Percentiles rank a stretch among this genome's conserved stretches.
Evolutionary conservation across 2,113 vertebrate genomes (phyloP).

Genomic region (Seriola rivoliana): DNA sequence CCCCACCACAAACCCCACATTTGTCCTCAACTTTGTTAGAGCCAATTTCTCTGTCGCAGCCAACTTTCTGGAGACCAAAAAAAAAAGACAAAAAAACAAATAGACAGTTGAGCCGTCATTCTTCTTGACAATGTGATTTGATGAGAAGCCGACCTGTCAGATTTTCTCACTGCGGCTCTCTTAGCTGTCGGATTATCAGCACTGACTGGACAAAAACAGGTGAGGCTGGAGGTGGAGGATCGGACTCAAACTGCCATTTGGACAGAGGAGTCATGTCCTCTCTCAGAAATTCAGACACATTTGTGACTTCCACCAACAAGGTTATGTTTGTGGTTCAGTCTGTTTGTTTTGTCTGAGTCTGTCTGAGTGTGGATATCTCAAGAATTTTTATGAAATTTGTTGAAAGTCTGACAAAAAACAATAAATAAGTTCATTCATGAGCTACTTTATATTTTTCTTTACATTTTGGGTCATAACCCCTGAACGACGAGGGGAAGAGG

Average conservation of each 20-base stretch:
- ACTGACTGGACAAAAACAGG: no score
- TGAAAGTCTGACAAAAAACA: no score
- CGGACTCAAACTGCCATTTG: neutral
- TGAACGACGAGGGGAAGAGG: no score
- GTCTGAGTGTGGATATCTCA: no score
- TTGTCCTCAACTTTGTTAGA: slow-evolving; percentile 95
- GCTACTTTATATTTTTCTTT: no score
- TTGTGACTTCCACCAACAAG: neutral
- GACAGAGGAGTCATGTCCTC: neutral
- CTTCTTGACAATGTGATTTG: neutral
- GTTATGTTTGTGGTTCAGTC: neutral
- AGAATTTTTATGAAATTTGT: no score
- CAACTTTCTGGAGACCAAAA: slow-evolving; percentile 89
- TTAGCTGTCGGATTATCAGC: no score
- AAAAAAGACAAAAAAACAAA: neutral
- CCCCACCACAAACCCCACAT: slow-evolving; percentile 96
- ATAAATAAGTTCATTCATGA: no score
- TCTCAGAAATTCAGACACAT: neutral
- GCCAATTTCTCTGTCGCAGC: slow-evolving; percentile 96
- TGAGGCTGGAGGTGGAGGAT: neutral
- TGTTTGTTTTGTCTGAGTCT: neutral
- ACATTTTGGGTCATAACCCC: no score
- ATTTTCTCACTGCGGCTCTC: no score
- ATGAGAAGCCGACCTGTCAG: no score
- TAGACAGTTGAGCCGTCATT: slow-evolving; percentile 4